phyloP scores from a whole-genome alignment of 2,113 vertebrate genomes.

The Turdus rufiventris region DNA sequence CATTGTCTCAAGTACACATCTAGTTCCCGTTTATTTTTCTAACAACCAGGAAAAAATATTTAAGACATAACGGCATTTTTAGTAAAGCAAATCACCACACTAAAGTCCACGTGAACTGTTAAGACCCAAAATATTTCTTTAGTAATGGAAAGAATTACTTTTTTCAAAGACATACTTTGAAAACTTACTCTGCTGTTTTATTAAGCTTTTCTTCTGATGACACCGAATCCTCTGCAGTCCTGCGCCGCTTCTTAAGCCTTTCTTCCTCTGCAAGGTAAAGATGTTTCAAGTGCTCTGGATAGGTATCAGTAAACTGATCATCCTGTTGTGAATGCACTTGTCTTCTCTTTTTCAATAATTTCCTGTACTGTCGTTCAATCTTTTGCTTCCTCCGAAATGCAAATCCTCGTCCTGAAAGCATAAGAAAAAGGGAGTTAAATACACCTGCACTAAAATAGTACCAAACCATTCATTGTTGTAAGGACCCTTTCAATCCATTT shows the following conservation, averaged over 20 bases:
- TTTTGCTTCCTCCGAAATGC: conserved; percentile 87
- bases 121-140: neutral
- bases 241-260: conserved; percentile 74
- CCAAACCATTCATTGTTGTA: neutral
- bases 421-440: neutral
- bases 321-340: conserved; percentile 16
- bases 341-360: conserved; percentile 76
- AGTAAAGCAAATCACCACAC: neutral
- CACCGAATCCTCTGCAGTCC: conserved; percentile 30
- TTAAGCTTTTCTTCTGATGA: neutral
- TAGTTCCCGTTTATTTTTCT: neutral
- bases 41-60: neutral
- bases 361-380: conserved; percentile 84
- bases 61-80: neutral
- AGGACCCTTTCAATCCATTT: neutral
- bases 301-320: conserved; percentile 75
- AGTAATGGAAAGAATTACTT: neutral
- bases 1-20: neutral
- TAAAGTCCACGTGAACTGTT: rapidly evolving
- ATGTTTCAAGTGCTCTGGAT: conserved; percentile 92
- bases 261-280: conserved; percentile 90
- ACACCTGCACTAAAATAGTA: neutral
- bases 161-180: neutral
- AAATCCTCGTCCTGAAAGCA: conserved; percentile 85
- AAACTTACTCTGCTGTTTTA: conserved; percentile 54